These are phyloP conservation scores for Thamnophis elegans DNA, from an alignment of 2,797 vertebrate genomes.

Conservation along the genomic window DNA sequence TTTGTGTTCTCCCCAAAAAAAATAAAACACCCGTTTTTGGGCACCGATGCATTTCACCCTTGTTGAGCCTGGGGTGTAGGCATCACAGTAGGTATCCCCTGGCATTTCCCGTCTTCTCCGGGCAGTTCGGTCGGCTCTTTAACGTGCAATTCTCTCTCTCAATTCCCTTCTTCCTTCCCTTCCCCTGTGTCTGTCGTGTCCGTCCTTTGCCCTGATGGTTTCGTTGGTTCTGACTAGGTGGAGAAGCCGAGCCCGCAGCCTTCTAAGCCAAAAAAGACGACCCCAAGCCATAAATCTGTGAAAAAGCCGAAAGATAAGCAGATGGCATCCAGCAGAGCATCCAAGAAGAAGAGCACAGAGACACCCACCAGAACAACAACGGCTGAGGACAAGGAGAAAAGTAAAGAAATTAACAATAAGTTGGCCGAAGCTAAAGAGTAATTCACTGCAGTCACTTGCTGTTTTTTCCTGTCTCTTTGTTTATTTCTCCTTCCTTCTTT, in stretches of 20 bases:
- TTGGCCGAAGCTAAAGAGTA: constrained; percentile 99
- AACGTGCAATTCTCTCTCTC: constrained; percentile 39
- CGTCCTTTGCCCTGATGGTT: background rate
- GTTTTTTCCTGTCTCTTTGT: constrained; percentile 49
- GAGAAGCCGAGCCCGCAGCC: constrained; percentile 85
- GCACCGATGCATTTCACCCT: background rate
- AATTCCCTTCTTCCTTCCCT: constrained; percentile 51
- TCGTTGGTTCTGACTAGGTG: constrained; percentile 71
- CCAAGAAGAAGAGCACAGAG: constrained; percentile 87
- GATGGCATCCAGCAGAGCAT: constrained; percentile 74
- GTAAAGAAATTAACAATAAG: constrained; percentile 99
- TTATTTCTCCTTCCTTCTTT: constrained; percentile 58
- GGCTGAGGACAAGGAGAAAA: constrained; percentile 91
- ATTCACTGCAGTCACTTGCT: constrained; percentile 86
- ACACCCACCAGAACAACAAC: constrained; percentile 69
- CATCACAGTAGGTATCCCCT: background rate
- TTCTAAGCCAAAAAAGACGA: constrained; percentile 92
- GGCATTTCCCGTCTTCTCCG: background rate
- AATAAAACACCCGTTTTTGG: background rate
- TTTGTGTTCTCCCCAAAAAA: background rate
- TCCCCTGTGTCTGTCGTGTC: constrained; percentile 59
- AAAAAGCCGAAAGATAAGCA: constrained; percentile 98
- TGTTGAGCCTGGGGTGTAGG: background rate
- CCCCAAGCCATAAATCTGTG: constrained; percentile 83
- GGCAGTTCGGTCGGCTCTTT: background rate